These are phyloP conservation scores for Sebastes baramenuke DNA, from an alignment of 2,797 vertebrate species.

Conservation along the genomic window DNA sequence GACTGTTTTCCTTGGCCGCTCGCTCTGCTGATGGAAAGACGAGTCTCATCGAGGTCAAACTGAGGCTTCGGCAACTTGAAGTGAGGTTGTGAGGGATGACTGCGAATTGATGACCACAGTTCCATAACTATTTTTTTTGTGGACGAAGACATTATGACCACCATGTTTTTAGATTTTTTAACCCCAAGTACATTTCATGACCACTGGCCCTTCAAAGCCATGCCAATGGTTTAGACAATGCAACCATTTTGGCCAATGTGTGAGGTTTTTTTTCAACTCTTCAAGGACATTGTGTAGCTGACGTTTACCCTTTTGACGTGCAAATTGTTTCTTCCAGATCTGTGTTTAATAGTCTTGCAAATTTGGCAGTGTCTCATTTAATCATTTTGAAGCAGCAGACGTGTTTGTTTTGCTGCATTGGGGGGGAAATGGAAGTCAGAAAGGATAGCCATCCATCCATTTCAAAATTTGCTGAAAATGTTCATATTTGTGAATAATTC, in stretches of 20 bases:
- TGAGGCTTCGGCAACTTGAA: conserved; percentile 15
- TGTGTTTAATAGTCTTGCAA: background rate
- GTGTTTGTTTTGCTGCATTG: background rate
- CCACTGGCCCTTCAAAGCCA: background rate
- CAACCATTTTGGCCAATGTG: background rate
- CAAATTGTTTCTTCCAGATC: background rate
- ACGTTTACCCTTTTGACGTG: background rate
- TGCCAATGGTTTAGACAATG: background rate
- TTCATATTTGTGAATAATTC: background rate
- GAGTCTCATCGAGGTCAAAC: conserved; percentile 47
- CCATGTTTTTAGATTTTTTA: conserved; percentile 1
- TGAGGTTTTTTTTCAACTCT: background rate
- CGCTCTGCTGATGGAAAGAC: conserved; percentile 46
- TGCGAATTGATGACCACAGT: conserved; percentile 8
- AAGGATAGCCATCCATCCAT: background rate
- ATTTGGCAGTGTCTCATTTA: background rate
- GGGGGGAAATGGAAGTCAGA: background rate
- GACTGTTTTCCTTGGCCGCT: conserved; percentile 55
- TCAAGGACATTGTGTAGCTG: background rate
- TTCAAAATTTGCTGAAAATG: background rate
- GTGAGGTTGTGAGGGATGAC: conserved; percentile 3
- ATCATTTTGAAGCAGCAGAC: background rate
- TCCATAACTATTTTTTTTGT: background rate
- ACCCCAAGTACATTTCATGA: background rate
- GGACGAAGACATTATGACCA: background rate